Evolutionary conservation across 2,113 vertebrate species (phyloP), one percentile per base, ranked within the genome.

Genomic region (Cyprinus carpio): DNA sequence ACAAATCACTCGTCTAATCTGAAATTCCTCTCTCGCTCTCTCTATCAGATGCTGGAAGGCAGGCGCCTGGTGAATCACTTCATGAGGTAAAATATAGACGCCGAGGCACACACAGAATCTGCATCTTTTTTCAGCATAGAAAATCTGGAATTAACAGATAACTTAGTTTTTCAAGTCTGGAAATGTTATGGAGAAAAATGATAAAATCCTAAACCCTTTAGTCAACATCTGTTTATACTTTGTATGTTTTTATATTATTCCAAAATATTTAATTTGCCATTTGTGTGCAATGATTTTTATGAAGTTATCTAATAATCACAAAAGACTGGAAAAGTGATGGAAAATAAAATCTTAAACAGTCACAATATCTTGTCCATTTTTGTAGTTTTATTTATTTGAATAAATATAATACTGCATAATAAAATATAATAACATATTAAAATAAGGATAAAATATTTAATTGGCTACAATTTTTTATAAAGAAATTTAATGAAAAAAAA

Each of bases 71-170:
- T 18, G 97, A 98, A 83, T 91, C 92, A 74, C 94, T 93, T 89
- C 97, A 96, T 15, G 97, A 99, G 97, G 98, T 99, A 95, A 96
- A 93, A 87, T 20, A 20, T 31, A n/a, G n/a, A n/a, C n/a, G n/a
- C n/a, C n/a, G n/a, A n/a, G n/a, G n/a, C n/a, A n/a, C n/a, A n/a
- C 58, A 1, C 4, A 1, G 18, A 34, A 18, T 12, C 16, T 56
- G 75, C 25, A 49, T 0, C 1, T n/a, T 27, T 29, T 54, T 10
- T 76, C 71, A 46, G 6, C 12, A 15, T 8, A 11, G 10, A 43
- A n/a, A 43, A 72, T 4, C 37, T n/a, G 69, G 69, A n/a, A 43
- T 72, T 11, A 71, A 71, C 67, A 23, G 18, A 20, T 10, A 4
- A 40, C 3, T 23, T 20, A 12, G 20, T 10, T 12, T 72, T 43